Evolutionary conservation across 1,140 invertebrate species (phyloP).

Genomic region (Bombus superbus): DNA sequence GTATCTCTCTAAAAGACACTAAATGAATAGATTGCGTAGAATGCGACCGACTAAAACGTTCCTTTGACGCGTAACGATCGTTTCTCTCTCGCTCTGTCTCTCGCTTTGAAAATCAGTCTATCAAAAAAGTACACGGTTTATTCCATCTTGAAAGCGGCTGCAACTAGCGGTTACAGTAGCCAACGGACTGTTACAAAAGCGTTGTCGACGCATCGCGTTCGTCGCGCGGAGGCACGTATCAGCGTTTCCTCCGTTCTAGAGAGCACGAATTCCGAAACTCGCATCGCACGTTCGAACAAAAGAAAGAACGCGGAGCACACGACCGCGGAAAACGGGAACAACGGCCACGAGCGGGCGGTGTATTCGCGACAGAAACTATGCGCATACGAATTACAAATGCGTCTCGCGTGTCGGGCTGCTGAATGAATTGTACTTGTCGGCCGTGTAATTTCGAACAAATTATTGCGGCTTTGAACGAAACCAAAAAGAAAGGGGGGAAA

Average conservation of each 20-base stretch:
- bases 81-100: no score
- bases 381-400: constrained; percentile 15
- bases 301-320: neutral
- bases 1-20: neutral
- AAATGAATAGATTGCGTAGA: neutral
- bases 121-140: neutral
- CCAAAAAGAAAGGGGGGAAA: neutral
- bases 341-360: no score
- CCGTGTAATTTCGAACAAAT: constrained; percentile 4
- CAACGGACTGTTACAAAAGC: neutral
- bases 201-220: neutral
- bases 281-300: neutral
- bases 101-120: neutral
- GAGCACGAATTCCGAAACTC: constrained; percentile 8
- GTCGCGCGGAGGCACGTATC: neutral
- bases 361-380: neutral
- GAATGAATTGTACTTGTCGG: constrained; percentile 27
- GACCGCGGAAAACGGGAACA: neutral
- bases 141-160: neutral
- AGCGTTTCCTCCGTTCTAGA: neutral
- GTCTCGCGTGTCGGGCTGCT: neutral
- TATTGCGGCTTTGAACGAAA: neutral
- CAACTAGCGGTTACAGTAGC: neutral
- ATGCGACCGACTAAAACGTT: accelerated
- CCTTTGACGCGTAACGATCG: neutral